A percentile compares a stretch with the other conserved stretches of the same genome.
These are phyloP conservation scores for Drosophila niveifrons DNA, from an alignment of 2,888 invertebrate genomes.

Conservation along the genomic window DNA sequence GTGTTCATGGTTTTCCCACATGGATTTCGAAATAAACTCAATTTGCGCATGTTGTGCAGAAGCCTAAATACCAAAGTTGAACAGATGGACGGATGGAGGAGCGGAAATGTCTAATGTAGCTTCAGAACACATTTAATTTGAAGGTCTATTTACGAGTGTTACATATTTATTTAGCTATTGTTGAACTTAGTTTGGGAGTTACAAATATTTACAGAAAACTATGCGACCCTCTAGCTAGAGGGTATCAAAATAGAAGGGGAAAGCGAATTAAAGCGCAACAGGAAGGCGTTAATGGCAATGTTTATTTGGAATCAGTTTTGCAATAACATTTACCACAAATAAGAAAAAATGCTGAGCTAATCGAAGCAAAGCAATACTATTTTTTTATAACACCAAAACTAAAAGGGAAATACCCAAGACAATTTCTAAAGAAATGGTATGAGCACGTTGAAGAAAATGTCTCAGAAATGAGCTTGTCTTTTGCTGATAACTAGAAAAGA, in stretches of 20 bases:
- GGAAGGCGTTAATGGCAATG: constrained; percentile 15
- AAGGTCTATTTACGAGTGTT: not conserved
- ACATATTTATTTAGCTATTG: not conserved
- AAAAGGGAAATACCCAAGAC: not conserved
- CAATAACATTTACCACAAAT: constrained; percentile 1
- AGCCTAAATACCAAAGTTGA: not conserved
- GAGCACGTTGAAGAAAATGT: not conserved
- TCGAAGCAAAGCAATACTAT: not conserved
- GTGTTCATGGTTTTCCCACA: not conserved
- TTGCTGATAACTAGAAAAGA: constrained; percentile 28
- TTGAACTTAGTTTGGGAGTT: too few relatives aligned
- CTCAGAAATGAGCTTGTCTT: constrained; percentile 16
- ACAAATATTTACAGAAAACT: not conserved
- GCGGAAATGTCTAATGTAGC: not conserved
- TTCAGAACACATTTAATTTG: not conserved
- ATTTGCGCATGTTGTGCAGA: not conserved
- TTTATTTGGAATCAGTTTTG: constrained; percentile 26
- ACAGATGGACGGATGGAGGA: not conserved
- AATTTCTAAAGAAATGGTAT: constrained; percentile 6
- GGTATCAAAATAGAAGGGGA: constrained; percentile 10
- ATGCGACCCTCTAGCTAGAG: not conserved
- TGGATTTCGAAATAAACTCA: not conserved
- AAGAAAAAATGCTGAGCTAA: constrained; percentile 13
- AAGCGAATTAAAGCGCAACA: constrained; percentile 3
- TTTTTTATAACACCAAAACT: constrained; percentile 2